Conservation (phyloP, 2,113 vertebrate genomes). For the Cynoglossus semilaevis region DNA sequence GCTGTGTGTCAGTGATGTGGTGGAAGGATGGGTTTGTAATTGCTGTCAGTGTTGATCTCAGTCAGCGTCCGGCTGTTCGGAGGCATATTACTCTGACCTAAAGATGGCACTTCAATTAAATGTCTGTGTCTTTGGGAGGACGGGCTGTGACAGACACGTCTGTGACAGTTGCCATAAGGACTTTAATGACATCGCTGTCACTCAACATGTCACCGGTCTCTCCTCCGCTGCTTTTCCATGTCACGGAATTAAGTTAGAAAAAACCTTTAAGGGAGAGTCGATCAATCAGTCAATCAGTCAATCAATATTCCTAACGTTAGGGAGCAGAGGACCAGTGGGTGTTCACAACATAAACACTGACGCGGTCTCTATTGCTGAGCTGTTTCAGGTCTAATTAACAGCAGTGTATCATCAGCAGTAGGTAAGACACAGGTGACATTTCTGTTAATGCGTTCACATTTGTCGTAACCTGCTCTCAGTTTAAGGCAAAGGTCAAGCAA, state of each 20-base stretch:
- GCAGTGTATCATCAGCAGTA: too few relatives aligned
- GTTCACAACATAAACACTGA: neutral
- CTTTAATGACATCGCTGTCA: slow-evolving; percentile 50
- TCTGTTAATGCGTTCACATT: too few relatives aligned
- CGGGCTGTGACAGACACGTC: slow-evolving; percentile 46
- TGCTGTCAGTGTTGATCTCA: slow-evolving; percentile 59
- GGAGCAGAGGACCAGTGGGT: neutral
- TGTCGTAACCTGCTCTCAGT: too few relatives aligned
- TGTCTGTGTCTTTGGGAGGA: slow-evolving; percentile 45
- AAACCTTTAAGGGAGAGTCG: slow-evolving; percentile 21
- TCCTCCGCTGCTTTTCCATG: slow-evolving; percentile 22
- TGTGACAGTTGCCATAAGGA: slow-evolving; percentile 44
- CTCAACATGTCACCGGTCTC: slow-evolving; percentile 43
- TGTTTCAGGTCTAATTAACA: neutral
- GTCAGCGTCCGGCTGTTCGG: slow-evolving; percentile 43
- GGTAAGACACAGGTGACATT: too few relatives aligned
- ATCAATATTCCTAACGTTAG: slow-evolving; percentile 4
- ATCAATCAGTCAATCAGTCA: slow-evolving; percentile 28
- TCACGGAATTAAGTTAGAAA: slow-evolving; percentile 26
- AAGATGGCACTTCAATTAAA: slow-evolving; percentile 70
- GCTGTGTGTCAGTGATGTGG: slow-evolving; percentile 8
- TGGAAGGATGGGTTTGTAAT: slow-evolving; percentile 52
- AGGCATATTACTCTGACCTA: slow-evolving; percentile 44
- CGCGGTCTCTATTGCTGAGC: too few relatives aligned
- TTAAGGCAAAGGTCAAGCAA: too few relatives aligned